phyloP scores from a whole-genome alignment of 2,113 vertebrate genomes.

The Dasypus novemcinctus region DNA sequence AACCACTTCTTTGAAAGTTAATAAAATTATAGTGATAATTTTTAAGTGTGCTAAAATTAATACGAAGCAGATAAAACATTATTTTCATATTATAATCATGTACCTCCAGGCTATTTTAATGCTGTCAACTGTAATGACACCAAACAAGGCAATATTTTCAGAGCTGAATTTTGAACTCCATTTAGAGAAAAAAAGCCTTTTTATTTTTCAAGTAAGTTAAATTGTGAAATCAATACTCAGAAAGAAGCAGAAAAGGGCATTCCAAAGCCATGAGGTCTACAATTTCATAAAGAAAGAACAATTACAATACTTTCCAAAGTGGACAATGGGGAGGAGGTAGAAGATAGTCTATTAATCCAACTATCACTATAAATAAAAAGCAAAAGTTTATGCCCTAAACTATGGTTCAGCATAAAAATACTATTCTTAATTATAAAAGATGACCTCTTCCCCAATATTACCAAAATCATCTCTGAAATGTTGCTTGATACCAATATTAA shows the following conservation, averaged over 20 bases:
- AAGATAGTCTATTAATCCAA: not conserved
- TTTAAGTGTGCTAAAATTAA: slow-evolving; percentile 1
- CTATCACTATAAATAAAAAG: slow-evolving; percentile 8
- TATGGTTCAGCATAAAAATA: slow-evolving; percentile 14
- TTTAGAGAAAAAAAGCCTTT: not conserved
- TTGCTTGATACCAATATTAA: not conserved
- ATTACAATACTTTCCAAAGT: slow-evolving; percentile 3
- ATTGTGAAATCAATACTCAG: not conserved
- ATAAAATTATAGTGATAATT: not conserved
- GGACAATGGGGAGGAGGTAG: not conserved
- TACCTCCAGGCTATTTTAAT: not conserved
- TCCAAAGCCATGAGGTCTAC: not conserved
- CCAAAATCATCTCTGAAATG: not conserved
- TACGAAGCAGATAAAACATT: not conserved
- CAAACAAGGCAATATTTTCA: slow-evolving; percentile 15
- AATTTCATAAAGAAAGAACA: slow-evolving; percentile 8
- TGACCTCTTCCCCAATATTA: not conserved
- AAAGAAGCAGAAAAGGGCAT: slow-evolving; percentile 6
- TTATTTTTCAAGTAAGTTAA: slow-evolving; percentile 30
- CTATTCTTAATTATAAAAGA: not conserved
- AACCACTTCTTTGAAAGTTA: not conserved
- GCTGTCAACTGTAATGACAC: not conserved
- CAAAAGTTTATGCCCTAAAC: not conserved
- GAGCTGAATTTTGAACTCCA: not conserved
- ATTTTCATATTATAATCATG: not conserved